These are phyloP conservation scores for Melipona quadrifasciata DNA, from an alignment of 1,140 invertebrate species.

Conservation along the genomic window DNA sequence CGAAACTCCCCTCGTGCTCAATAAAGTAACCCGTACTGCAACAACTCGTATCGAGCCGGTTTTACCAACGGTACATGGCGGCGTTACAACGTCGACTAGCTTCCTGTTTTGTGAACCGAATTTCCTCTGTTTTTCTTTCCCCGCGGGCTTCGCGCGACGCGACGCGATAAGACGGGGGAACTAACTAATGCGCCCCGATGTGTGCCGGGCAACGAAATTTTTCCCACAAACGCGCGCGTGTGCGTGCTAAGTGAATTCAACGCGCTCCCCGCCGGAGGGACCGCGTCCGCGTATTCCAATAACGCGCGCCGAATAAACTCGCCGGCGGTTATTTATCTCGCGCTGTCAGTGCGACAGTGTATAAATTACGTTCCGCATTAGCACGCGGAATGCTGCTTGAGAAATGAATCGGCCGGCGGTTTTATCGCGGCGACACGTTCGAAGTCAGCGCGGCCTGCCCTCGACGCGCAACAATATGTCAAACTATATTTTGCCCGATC, in stretches of 20 bases:
- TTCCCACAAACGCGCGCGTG: background rate
- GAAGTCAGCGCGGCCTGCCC: background rate
- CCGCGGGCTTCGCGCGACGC: background rate
- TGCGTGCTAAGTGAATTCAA: slow-evolving; percentile 4
- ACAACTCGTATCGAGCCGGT: slow-evolving; percentile 45
- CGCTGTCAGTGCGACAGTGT: background rate
- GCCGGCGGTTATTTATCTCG: slow-evolving; percentile 21
- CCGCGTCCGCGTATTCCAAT: background rate
- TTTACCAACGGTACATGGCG: slow-evolving; percentile 47
- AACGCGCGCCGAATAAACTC: slow-evolving; percentile 13
- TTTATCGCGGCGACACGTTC: background rate
- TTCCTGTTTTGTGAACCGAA: slow-evolving; percentile 22
- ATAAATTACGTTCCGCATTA: slow-evolving; percentile 31
- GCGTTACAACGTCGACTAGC: slow-evolving; percentile 20
- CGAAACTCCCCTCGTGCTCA: slow-evolving; percentile 16
- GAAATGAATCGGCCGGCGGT: background rate
- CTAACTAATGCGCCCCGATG: no score
- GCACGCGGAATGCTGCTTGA: slow-evolving; percentile 1
- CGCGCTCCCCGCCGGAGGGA: background rate
- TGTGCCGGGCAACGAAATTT: background rate
- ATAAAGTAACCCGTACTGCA: background rate
- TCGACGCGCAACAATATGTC: no score
- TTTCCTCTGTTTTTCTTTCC: slow-evolving; percentile 8
- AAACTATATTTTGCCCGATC: no score
- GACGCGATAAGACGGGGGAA: slow-evolving; percentile 15